A percentile compares a stretch with the other conserved stretches of the same genome.
These are phyloP conservation scores for Mesorhabditis spiculigera DNA, from an alignment of 2,888 invertebrate species.

Conservation along the genomic window DNA sequence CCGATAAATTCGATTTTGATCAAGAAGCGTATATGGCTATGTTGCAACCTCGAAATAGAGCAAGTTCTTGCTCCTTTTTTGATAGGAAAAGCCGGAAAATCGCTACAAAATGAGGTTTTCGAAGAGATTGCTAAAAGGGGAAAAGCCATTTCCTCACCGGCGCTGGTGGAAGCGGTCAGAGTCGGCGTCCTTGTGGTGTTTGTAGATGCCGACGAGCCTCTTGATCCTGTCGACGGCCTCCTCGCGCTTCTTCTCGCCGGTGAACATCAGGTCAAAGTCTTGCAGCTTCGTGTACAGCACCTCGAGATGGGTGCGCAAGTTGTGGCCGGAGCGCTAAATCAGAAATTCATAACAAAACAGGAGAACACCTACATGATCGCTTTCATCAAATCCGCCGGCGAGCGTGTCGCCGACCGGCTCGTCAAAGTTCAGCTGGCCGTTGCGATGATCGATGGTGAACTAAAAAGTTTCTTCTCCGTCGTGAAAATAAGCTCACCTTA, in stretches of 20 bases:
- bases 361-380: too few species aligned
- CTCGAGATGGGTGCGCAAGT: conserved; percentile 48
- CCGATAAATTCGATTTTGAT: too few species aligned
- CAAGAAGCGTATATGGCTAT: too few species aligned
- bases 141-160: conserved; percentile 16
- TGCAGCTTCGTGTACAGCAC: conserved; percentile 45
- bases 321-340: conserved; percentile 42
- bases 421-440: conserved; percentile 63
- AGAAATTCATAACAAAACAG: too few species aligned
- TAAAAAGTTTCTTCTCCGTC: conserved; percentile 76
- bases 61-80: too few species aligned
- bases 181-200: conserved; percentile 25
- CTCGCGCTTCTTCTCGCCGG: conserved; percentile 32
- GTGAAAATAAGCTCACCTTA: neutral
- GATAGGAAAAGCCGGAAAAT: too few species aligned
- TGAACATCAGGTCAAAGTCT: conserved; percentile 33
- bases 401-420: too few species aligned
- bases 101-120: too few species aligned
- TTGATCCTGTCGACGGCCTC: conserved; percentile 27
- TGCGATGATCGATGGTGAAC: conserved; percentile 66
- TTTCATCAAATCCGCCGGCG: too few species aligned
- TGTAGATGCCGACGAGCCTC: conserved; percentile 48
- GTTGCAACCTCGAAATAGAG: too few species aligned
- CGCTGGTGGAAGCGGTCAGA: conserved; percentile 78
- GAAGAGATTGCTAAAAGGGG: neutral